Evolutionary conservation across 92 coral and sea anemone genomes (phyloP).

Genomic region (Porites divaricata): DNA sequence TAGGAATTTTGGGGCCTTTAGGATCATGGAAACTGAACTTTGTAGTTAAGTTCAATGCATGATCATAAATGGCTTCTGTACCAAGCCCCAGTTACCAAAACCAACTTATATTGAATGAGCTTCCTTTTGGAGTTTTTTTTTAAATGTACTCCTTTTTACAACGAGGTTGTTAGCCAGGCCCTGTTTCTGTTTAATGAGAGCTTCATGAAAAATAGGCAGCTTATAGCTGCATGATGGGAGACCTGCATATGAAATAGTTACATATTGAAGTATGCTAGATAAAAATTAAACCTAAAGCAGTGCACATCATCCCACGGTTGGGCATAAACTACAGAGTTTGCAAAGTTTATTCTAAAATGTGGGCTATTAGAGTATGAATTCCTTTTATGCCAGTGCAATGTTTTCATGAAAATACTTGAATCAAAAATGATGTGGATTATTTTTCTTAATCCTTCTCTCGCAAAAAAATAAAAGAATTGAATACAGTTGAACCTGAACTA

Average conservation of each 20-base stretch:
- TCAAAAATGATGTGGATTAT: too few species aligned
- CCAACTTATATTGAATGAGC: constrained; percentile 33
- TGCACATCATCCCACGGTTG: neutral
- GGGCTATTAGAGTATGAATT: too few species aligned
- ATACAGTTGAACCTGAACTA: too few species aligned
- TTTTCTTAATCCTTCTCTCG: too few species aligned
- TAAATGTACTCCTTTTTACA: constrained; percentile 17
- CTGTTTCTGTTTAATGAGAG: too few species aligned
- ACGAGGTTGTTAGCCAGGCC: constrained; percentile 25
- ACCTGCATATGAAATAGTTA: constrained; percentile 18
- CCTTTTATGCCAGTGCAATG: too few species aligned
- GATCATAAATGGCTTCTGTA: constrained; percentile 24
- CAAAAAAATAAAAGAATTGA: too few species aligned
- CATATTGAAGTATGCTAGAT: constrained; percentile 27
- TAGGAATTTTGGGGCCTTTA: constrained; percentile 25
- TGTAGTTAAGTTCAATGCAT: constrained; percentile 29
- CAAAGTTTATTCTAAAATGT: too few species aligned
- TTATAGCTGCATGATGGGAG: constrained; percentile 27
- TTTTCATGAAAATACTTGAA: too few species aligned
- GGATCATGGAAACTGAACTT: constrained; percentile 32
- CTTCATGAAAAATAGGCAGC: constrained; percentile 26
- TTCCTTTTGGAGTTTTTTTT: constrained; percentile 11
- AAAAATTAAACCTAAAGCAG: constrained; percentile 25
- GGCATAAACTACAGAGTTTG: too few species aligned
- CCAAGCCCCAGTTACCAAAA: constrained; percentile 32